These are phyloP conservation scores for Antheraea mylitta DNA, from an alignment of 1,140 invertebrate species.

Conservation along the genomic window DNA sequence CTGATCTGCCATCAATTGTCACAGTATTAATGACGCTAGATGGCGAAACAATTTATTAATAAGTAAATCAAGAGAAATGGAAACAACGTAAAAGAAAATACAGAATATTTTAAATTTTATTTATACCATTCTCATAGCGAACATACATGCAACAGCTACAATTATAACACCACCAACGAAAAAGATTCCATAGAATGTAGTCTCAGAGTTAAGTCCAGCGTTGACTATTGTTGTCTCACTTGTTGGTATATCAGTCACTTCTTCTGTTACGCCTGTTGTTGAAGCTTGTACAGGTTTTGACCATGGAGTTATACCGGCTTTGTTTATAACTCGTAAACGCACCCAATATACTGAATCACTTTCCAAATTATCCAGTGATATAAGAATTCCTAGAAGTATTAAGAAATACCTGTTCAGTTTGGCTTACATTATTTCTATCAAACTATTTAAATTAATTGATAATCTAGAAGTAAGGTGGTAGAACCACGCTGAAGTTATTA, in stretches of 20 bases:
- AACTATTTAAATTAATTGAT: too few species aligned
- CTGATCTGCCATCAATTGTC: too few species aligned
- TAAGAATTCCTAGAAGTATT: conserved; percentile 26
- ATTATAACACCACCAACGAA: conserved; percentile 51
- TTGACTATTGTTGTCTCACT: conserved; percentile 16
- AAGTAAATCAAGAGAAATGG: too few species aligned
- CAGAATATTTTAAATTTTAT: neutral
- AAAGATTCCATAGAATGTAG: conserved; percentile 54
- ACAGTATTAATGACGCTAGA: too few species aligned
- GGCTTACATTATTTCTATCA: too few species aligned
- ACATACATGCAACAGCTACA: conserved; percentile 44
- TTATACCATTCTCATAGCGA: conserved; percentile 52
- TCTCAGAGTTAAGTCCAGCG: conserved; percentile 17
- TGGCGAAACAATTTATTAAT: too few species aligned
- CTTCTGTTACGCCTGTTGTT: conserved; percentile 20
- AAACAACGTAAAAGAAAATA: neutral
- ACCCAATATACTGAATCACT: conserved; percentile 44
- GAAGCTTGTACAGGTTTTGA: conserved; percentile 27
- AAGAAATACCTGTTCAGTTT: too few species aligned
- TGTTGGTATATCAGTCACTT: conserved; percentile 19
- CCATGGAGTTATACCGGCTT: conserved; percentile 45
- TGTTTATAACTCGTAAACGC: conserved; percentile 38
- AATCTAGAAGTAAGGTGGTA: too few species aligned
- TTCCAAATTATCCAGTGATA: conserved; percentile 33
- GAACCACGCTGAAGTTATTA: too few species aligned